A percentile compares a stretch with the other conserved stretches of the same genome.
These are phyloP conservation scores for Limanda limanda DNA, from an alignment of 2,113 vertebrate species.

Conservation along the genomic window DNA sequence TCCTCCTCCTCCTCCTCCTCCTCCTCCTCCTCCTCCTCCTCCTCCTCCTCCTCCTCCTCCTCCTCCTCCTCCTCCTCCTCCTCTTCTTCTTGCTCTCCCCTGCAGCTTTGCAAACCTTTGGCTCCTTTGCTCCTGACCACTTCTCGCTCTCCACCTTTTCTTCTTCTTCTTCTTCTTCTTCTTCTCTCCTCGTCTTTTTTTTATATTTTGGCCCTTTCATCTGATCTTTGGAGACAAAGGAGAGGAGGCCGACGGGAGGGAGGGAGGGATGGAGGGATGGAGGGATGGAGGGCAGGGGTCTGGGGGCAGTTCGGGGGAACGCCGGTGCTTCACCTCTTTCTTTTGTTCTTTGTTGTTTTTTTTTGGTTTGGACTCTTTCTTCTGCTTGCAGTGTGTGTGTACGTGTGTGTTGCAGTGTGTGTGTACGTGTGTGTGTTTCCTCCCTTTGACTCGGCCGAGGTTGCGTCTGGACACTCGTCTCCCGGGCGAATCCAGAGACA, in stretches of 20 bases:
- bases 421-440: constrained; percentile 40
- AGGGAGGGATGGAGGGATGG: constrained; percentile 43
- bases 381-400: constrained; percentile 42
- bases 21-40: constrained; percentile 48
- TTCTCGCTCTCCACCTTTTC: constrained; percentile 42
- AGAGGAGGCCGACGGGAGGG: constrained; percentile 67
- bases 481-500: constrained; percentile 69
- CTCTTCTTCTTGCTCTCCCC: constrained; percentile 46
- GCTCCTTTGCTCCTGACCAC: constrained; percentile 53
- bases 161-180: constrained; percentile 38
- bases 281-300: constrained; percentile 76
- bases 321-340: constrained; percentile 62
- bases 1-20: constrained; percentile 23
- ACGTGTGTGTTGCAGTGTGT: constrained; percentile 14
- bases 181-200: constrained; percentile 11
- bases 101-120: constrained; percentile 62
- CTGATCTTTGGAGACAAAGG: constrained; percentile 77
- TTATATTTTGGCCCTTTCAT: constrained; percentile 67
- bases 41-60: constrained; percentile 39
- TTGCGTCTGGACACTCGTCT: constrained; percentile 80
- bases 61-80: constrained; percentile 32
- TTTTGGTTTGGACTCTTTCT: constrained; percentile 70
- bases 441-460: constrained; percentile 77
- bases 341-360: constrained; percentile 63
- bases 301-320: constrained; percentile 66